Conservation (phyloP, 2,888 invertebrate genomes). For the Acleris holmiana region DNA sequence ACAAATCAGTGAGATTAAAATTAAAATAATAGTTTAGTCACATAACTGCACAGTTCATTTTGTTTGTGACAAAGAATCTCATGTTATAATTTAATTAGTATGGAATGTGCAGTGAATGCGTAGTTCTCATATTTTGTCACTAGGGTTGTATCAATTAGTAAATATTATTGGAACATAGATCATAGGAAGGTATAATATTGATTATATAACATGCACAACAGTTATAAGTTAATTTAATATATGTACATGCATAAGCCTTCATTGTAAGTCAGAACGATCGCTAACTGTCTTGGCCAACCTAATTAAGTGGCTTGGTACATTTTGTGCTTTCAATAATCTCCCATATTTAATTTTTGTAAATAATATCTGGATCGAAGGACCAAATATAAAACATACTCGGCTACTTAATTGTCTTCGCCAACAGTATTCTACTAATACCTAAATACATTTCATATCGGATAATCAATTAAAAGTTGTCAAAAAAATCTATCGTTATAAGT, state of each 20-base stretch:
- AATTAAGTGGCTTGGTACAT: constrained; percentile 7
- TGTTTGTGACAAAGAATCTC: constrained; percentile 67
- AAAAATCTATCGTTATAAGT: constrained; percentile 43
- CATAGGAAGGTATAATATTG: constrained; percentile 55
- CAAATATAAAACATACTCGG: constrained; percentile 32
- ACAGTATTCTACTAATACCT: constrained; percentile 35
- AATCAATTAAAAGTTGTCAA: constrained; percentile 39
- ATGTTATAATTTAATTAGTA: constrained; percentile 51
- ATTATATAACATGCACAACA: constrained; percentile 69
- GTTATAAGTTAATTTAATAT: constrained; percentile 58
- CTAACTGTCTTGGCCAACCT: constrained; percentile 16
- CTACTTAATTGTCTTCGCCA: constrained; percentile 37
- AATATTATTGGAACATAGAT: constrained; percentile 62
- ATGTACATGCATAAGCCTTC: constrained; percentile 53
- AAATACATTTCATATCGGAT: constrained; percentile 46
- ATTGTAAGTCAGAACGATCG: constrained; percentile 43
- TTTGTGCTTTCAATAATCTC: constrained; percentile 11
- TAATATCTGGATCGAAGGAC: constrained; percentile 43
- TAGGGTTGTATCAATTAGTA: constrained; percentile 65
- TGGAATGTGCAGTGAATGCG: constrained; percentile 62
- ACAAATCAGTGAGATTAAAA: constrained; percentile 81
- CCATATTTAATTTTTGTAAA: constrained; percentile 20
- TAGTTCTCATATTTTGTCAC: constrained; percentile 56
- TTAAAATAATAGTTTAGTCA: constrained; percentile 71
- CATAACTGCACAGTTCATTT: constrained; percentile 66